phyloP scores from a whole-genome alignment of 2,113 vertebrate genomes.

The Dicerorhinus sumatrensis region DNA sequence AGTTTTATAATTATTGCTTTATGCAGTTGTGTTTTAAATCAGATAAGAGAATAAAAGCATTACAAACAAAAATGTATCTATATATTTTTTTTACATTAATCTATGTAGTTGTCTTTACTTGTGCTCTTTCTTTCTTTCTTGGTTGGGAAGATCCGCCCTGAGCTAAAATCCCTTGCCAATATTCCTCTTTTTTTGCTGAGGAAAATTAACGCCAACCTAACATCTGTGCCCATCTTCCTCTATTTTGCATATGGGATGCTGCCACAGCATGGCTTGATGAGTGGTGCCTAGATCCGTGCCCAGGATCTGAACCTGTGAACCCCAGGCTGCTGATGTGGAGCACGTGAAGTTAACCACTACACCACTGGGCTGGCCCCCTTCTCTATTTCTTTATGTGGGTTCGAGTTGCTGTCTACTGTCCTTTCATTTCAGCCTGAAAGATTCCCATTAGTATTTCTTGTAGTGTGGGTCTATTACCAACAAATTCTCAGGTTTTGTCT shows the following conservation, averaged over 20 bases:
- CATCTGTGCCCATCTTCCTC: too few species aligned
- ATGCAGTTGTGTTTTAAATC: constrained; percentile 12
- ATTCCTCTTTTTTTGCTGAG: too few species aligned
- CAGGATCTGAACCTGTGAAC: too few species aligned
- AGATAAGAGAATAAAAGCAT: neutral
- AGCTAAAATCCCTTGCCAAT: too few species aligned
- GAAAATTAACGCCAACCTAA: too few species aligned
- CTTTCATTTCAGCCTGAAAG: constrained; percentile 8
- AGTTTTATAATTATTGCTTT: neutral
- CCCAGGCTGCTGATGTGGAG: too few species aligned
- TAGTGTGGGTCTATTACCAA: neutral
- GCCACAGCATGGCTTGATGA: too few species aligned
- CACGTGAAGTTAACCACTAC: too few species aligned
- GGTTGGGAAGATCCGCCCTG: too few species aligned
- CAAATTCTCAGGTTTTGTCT: constrained; percentile 8
- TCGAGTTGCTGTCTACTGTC: neutral
- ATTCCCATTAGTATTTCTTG: neutral
- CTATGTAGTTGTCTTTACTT: neutral
- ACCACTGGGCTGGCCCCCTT: too few species aligned
- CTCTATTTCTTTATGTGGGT: neutral
- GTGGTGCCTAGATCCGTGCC: too few species aligned
- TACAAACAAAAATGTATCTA: neutral
- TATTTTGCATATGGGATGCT: too few species aligned
- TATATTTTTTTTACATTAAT: neutral
- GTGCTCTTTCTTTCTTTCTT: neutral